phyloP scores from a whole-genome alignment of 1,140 invertebrate genomes.

The Wasmannia auropunctata region DNA sequence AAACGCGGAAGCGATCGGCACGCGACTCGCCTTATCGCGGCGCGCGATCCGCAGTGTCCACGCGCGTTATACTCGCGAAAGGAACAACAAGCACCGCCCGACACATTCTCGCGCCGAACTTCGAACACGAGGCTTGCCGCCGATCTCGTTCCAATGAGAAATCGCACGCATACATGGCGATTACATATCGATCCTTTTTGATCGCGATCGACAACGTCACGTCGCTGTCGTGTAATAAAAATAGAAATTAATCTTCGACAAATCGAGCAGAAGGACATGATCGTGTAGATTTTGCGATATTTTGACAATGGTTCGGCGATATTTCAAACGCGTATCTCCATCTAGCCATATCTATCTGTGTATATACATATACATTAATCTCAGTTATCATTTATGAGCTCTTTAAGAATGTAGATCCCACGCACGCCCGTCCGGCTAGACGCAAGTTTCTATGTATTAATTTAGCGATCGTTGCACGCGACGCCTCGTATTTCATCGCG shows the following conservation, averaged over 20 bases:
- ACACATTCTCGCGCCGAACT: constrained; percentile 46
- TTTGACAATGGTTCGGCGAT: not conserved
- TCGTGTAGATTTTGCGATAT: not conserved
- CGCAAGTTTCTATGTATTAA: constrained; percentile 69
- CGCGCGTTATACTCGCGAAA: constrained; percentile 56
- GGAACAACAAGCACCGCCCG: constrained; percentile 18
- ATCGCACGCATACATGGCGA: not conserved
- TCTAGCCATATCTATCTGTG: not conserved
- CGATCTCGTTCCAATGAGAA: not conserved
- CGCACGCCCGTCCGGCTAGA: not conserved
- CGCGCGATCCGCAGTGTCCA: constrained; percentile 40
- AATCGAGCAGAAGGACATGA: not conserved
- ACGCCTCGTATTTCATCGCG: constrained; percentile 51
- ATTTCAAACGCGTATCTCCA: not conserved
- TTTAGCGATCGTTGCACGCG: constrained; percentile 67
- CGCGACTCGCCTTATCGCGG: constrained; percentile 74
- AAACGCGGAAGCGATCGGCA: constrained; percentile 82
- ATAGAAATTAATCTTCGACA: not conserved
- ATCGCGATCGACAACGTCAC: not conserved
- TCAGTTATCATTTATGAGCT: not conserved
- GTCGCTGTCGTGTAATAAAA: not conserved
- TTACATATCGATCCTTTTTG: not conserved
- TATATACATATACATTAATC: not conserved
- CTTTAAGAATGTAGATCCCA: not conserved
- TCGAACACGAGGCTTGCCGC: constrained; percentile 8